These are phyloP conservation scores for Acipenser oxyrinchus DNA, from an alignment of 2,797 vertebrate species.

Conservation along the genomic window DNA sequence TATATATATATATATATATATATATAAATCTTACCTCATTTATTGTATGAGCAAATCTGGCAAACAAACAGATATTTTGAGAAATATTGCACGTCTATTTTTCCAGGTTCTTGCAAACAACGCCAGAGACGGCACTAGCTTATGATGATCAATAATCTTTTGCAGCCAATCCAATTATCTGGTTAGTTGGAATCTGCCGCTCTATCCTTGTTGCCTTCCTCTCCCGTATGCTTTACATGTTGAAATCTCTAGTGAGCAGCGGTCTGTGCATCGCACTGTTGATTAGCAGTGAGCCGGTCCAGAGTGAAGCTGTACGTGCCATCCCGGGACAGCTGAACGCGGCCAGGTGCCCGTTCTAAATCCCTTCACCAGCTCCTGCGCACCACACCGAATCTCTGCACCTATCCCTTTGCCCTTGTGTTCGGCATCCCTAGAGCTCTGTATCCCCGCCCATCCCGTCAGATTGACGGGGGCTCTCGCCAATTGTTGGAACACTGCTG, in stretches of 20 bases:
- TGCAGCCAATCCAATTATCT: no score
- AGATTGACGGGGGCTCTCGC: conserved; percentile 40
- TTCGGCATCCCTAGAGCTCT: conserved; percentile 27
- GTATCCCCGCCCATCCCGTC: conserved; percentile 19
- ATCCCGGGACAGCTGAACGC: conserved; percentile 23
- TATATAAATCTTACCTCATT: no score
- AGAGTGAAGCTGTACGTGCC: conserved; percentile 17
- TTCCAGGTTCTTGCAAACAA: no score
- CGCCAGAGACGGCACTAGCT: no score
- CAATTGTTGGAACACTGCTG: conserved; percentile 28
- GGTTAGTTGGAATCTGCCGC: conserved; percentile 1
- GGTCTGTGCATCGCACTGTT: neutral
- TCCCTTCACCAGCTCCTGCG: conserved; percentile 18
- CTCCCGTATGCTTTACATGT: conserved; percentile 8
- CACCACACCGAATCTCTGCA: conserved; percentile 35
- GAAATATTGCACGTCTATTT: no score
- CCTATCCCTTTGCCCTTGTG: conserved; percentile 33
- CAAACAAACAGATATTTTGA: no score
- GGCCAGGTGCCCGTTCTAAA: conserved; percentile 17
- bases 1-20: no score
- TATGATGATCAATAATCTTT: no score
- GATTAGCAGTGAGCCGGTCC: conserved; percentile 16
- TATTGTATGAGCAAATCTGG: no score
- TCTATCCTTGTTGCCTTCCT: conserved; percentile 6
- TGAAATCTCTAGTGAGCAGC: neutral